Evolutionary conservation across 2,797 vertebrate genomes (phyloP), one percentile per base, ranked within the genome.

Genomic region (Propithecus perrieri): DNA sequence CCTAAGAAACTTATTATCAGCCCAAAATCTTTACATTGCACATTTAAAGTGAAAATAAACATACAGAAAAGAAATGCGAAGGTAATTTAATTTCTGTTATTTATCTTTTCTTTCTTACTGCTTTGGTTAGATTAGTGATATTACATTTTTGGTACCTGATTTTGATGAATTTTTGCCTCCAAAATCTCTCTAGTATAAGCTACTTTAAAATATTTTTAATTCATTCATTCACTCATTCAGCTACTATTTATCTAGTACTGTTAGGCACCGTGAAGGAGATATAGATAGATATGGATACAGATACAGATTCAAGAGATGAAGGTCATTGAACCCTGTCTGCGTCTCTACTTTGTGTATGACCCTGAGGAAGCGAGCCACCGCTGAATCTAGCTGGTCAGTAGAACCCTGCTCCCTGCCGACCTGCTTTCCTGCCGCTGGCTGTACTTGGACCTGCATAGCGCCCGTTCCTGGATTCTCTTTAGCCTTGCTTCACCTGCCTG

Each of bases 401-500:
- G 81, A 78, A 38, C 38, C 48, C 38, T 55, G 35, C 46, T 87
- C 22, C n/a, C 33, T 86, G 71, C 46, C 89, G 50, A 86, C 24
- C 24, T 13, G 15, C 50, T 85, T 94, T 35, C 13, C 22, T 75
- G 74, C 48, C 57, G 33, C 76, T 78, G 59, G 24, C 61, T 85
- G 94, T 38, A 50, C 75, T 86, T 50, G n/a, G 57, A 72, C 88
- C 69, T 80, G 41, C 17, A 13, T 4, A 22, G 79, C 11, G 59
- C 85, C 94, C 74, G 59, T 63, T 67, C 69, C 72, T 69, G 46
- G 83, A 72, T 63, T 87, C 93, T 38, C 61, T 41, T 92, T 71
- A 75, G 59, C 71, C 63, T 91, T 69, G 75, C 59, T 80, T 76
- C 97, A 96, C 97, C 97, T 97, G 96, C 63, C 91, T 83, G 89